Evolutionary conservation across 2,797 vertebrate genomes (phyloP), one percentile per base, ranked within the genome.

Genomic region (Pangasius djambal): DNA sequence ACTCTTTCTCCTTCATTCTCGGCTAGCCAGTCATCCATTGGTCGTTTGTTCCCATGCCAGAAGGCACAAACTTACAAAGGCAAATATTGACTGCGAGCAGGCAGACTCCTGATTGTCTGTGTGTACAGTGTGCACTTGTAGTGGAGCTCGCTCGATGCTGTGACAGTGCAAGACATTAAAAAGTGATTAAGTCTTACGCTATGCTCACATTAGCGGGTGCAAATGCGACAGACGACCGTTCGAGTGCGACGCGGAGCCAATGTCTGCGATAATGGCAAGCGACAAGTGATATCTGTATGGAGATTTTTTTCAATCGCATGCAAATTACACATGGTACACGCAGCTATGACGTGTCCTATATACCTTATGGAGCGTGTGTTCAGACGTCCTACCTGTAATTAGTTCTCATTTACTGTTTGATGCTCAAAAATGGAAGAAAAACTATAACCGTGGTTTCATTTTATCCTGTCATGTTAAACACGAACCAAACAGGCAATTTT

Each of bases 51-150:
- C 92, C 89, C 69, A 89, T 87, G 85, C 90, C 92, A 92, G 92
- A 87, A 91, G 89, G 85, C 87, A 89, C 67, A 91, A 90, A 88
- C 91, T 92, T 79, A 86, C 77, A 92, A 89, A 93, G 91, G 92
- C 93, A 94, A 95, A 96, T 95, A 94, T 94, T 95, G 95, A 94
- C 92, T 89, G 85, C 90, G 88, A 92, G 92, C 91, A 92, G 90
- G 84, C 87, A 89, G 34, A 88, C 89, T 89, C 74, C 67, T 84
- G 70, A 75, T 90, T 89, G 89, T 75, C 83, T 88, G 88, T 83
- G 92, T 78, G 69, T 63, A 90, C 87, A 92, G 86, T 87, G 87
- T 90, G 89, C 91, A 79, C 91, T 92, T 92, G 88, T 88, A 88
- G 86, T 92, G 69, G 7, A 87, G 78, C 86, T 89, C 85, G 86